Evolutionary conservation across 2,888 invertebrate species (phyloP).

Genomic region (Mesoligia furuncula): DNA sequence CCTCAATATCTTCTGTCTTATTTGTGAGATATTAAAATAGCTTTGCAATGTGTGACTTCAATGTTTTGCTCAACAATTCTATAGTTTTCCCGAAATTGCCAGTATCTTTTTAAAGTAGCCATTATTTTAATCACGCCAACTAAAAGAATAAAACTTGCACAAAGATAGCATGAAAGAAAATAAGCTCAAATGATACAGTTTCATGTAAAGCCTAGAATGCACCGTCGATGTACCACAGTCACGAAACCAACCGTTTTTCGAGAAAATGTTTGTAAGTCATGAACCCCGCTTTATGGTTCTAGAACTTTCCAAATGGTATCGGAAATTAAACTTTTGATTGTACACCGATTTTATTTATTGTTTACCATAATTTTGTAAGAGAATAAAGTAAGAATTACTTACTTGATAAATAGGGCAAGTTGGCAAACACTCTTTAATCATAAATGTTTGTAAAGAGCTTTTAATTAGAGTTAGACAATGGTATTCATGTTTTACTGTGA

Average conservation of each 20-base stretch:
- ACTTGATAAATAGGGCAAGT: conserved; percentile 46
- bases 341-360: conserved; percentile 53
- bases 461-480: background rate
- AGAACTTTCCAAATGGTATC: conserved; percentile 50
- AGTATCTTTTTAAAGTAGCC: background rate
- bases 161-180: conserved; percentile 52
- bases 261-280: conserved; percentile 52
- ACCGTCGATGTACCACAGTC: conserved; percentile 41
- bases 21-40: background rate
- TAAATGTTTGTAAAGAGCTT: conserved; percentile 19
- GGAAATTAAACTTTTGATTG: conserved; percentile 56
- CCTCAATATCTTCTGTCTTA: background rate
- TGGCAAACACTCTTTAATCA: conserved; percentile 41
- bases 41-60: background rate
- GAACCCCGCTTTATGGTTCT: conserved; percentile 45
- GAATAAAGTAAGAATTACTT: conserved; percentile 23
- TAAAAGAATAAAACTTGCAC: conserved; percentile 20
- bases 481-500: background rate
- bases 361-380: conserved; percentile 41
- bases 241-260: conserved; percentile 52
- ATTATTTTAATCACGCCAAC: conserved; percentile 25
- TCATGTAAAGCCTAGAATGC: conserved; percentile 50
- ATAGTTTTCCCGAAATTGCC: background rate
- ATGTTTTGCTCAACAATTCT: background rate
- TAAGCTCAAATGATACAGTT: conserved; percentile 52